phyloP scores from a whole-genome alignment of 2,113 vertebrate species.

The Cynoglossus semilaevis region DNA sequence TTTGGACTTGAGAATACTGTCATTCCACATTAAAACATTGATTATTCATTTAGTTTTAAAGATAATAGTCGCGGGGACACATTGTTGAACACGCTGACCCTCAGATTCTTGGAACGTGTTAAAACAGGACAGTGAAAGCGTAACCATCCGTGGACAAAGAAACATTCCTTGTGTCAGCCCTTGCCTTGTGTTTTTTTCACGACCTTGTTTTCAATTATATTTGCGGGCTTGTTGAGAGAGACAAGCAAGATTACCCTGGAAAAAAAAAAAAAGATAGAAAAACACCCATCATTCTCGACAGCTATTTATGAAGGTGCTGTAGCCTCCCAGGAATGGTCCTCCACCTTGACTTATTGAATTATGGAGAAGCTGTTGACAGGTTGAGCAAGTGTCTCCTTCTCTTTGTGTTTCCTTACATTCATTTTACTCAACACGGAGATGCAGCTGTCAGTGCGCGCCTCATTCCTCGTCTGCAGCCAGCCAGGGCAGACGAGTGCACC shows the following conservation, averaged over 20 bases:
- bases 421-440: constrained; percentile 57
- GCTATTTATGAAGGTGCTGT: constrained; percentile 67
- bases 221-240: constrained; percentile 73
- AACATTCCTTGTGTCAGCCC: constrained; percentile 71
- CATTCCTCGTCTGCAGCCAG: constrained; percentile 57
- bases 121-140: constrained; percentile 63
- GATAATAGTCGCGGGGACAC: constrained; percentile 53
- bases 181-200: constrained; percentile 62
- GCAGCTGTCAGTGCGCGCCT: constrained; percentile 65
- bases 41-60: constrained; percentile 57
- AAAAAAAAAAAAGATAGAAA: constrained; percentile 44
- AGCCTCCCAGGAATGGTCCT: constrained; percentile 63
- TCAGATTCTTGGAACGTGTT: constrained; percentile 71
- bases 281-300: constrained; percentile 53
- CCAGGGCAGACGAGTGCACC: constrained; percentile 61
- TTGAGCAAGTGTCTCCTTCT: constrained; percentile 67
- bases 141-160: constrained; percentile 61
- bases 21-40: constrained; percentile 32
- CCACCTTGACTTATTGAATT: constrained; percentile 75
- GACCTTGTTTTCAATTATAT: constrained; percentile 69
- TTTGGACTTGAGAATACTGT: constrained; percentile 43
- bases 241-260: constrained; percentile 58
- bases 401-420: constrained; percentile 63
- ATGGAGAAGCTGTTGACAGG: constrained; percentile 70
- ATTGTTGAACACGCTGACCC: constrained; percentile 62